These are phyloP conservation scores for Lordiphosa stackelbergi DNA, from an alignment of 1,140 invertebrate genomes.

Conservation along the genomic window DNA sequence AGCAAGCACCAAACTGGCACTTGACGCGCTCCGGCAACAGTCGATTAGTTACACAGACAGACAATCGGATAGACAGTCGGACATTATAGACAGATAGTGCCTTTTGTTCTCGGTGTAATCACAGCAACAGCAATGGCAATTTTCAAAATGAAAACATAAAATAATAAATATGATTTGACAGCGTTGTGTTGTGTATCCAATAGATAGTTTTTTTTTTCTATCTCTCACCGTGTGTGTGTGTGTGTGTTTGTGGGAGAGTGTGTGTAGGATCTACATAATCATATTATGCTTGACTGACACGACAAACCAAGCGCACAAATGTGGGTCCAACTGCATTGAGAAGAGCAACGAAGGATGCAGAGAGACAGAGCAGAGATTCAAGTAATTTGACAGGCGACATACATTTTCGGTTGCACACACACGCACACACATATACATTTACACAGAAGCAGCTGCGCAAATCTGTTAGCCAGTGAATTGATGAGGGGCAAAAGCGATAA, in stretches of 20 bases:
- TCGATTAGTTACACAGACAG: constrained; percentile 59
- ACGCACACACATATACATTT: constrained; percentile 14
- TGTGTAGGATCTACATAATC: constrained; percentile 67
- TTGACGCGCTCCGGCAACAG: constrained; percentile 69
- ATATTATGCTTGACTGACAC: constrained; percentile 74
- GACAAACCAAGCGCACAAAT: constrained; percentile 74
- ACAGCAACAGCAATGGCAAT: constrained; percentile 60
- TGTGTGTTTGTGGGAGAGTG: constrained; percentile 4
- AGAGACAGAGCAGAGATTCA: constrained; percentile 56
- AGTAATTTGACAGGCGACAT: constrained; percentile 75
- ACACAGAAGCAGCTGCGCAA: constrained; percentile 55
- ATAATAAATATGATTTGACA: constrained; percentile 74
- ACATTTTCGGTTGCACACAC: constrained; percentile 56
- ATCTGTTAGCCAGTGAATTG: constrained; percentile 72
- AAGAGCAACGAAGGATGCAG: not conserved
- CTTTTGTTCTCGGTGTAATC: constrained; percentile 69
- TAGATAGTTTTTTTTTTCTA: constrained; percentile 32
- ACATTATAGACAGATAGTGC: constrained; percentile 68
- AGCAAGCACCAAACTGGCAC: constrained; percentile 35
- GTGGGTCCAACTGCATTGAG: constrained; percentile 72
- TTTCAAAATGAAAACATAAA: constrained; percentile 75
- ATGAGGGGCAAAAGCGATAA: constrained; percentile 71
- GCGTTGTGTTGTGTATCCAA: constrained; percentile 33
- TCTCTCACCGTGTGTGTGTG: not conserved
- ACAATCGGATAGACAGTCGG: constrained; percentile 35